Percentiles rank a stretch among this genome's conserved stretches.
phyloP scores from a whole-genome alignment of 1,140 invertebrate species.

The Heterodera carotae region DNA sequence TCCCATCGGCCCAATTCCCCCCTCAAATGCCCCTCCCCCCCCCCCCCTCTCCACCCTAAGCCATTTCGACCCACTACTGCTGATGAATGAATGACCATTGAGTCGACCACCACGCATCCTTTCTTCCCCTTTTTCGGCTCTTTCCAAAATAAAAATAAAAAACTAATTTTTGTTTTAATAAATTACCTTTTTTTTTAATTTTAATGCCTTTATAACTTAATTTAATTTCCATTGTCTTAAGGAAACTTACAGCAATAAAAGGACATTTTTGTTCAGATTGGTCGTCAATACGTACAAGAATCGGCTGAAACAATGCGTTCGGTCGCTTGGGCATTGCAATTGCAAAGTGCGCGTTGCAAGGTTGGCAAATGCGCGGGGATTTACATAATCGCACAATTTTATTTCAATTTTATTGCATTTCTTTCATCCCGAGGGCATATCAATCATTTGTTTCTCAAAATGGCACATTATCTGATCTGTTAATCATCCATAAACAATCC shows the following conservation, averaged over 20 bases:
- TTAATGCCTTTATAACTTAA: too few species aligned
- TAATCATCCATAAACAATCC: background rate
- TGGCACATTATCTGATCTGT: background rate
- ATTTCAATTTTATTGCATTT: too few species aligned
- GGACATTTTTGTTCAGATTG: constrained; percentile 39
- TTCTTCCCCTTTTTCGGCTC: background rate
- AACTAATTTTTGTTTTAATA: background rate
- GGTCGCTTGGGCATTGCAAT: constrained; percentile 47
- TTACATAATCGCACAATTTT: too few species aligned
- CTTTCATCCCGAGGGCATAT: background rate
- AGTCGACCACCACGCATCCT: too few species aligned
- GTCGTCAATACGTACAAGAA: constrained; percentile 46
- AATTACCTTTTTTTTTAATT: background rate
- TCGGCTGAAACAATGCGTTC: constrained; percentile 35
- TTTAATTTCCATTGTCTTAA: background rate
- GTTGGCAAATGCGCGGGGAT: constrained; percentile 39
- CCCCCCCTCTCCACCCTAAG: too few species aligned
- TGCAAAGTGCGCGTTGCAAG: constrained; percentile 51
- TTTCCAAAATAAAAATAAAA: background rate
- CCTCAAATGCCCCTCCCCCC: too few species aligned
- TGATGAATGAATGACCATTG: background rate
- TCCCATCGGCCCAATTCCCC: too few species aligned
- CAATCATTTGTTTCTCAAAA: background rate
- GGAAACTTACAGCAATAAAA: too few species aligned
- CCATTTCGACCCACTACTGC: too few species aligned